Conservation (phyloP, 2,888 invertebrate genomes). For the Loripinus fragilis region DNA sequence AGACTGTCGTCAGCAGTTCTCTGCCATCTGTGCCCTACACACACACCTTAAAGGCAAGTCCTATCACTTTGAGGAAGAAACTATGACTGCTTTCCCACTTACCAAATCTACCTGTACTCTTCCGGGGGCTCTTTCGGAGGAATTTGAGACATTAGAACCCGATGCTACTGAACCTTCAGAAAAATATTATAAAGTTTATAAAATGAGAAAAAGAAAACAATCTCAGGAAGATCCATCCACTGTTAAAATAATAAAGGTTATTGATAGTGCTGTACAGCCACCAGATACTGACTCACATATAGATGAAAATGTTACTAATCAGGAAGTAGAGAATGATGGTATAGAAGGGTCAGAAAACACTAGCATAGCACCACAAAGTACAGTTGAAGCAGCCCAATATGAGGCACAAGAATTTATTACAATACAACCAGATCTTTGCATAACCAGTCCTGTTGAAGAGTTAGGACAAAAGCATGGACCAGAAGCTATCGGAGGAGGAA, state of each 20-base stretch:
- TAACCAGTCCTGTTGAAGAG: neutral
- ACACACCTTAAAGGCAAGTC: neutral
- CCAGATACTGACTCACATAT: neutral
- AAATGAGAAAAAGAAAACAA: neutral
- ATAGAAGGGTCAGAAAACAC: neutral
- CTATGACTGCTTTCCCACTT: neutral
- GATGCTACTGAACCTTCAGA: neutral
- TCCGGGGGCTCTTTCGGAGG: neutral
- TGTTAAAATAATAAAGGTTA: neutral
- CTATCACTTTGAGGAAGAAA: neutral
- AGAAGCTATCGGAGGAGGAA: neutral
- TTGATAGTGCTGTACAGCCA: neutral
- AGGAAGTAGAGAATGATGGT: neutral
- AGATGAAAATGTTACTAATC: neutral
- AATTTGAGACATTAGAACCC: neutral
- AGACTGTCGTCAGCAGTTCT: neutral
- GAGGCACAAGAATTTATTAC: neutral
- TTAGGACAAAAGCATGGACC: neutral
- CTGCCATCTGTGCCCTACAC: conserved; percentile 2
- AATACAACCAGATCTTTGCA: neutral
- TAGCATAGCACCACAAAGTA: neutral
- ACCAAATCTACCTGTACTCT: neutral
- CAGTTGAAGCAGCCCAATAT: neutral
- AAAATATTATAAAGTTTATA: conserved; percentile 12
- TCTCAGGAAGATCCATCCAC: neutral